phyloP scores from a whole-genome alignment of 2,113 vertebrate species.

The Limanda limanda region DNA sequence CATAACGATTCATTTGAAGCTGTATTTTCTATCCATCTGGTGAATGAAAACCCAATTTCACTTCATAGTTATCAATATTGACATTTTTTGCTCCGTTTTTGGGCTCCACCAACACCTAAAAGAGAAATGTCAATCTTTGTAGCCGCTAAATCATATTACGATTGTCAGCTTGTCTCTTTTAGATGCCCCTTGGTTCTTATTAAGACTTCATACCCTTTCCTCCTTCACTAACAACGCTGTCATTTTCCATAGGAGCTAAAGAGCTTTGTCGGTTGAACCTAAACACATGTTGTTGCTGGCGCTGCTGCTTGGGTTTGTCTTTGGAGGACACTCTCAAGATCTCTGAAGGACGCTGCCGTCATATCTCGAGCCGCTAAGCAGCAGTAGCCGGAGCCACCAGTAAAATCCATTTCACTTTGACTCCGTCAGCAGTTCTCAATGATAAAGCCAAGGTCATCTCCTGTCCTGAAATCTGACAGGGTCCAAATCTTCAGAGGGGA shows the following conservation, averaged over 20 bases:
- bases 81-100: not conserved
- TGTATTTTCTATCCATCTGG: not conserved
- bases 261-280: not conserved
- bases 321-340: constrained; percentile 10
- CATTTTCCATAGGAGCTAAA: not conserved
- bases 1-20: not conserved
- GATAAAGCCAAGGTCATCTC: constrained; percentile 61
- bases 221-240: no score
- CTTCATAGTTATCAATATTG: not conserved
- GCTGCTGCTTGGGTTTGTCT: not conserved
- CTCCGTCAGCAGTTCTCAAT: constrained; percentile 64
- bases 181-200: not conserved
- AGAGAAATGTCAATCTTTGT: no score
- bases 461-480: constrained; percentile 55
- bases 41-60: not conserved
- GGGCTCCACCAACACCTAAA: not conserved
- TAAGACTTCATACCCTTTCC: not conserved
- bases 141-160: not conserved
- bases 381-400: constrained; percentile 12
- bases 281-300: not conserved
- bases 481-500: constrained; percentile 58
- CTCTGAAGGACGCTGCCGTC: constrained; percentile 38
- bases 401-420: constrained; percentile 33
- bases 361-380: constrained; percentile 12
- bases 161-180: not conserved